These are phyloP conservation scores for Harpegnathos saltator DNA, from an alignment of 1,140 invertebrate species.

Conservation along the genomic window DNA sequence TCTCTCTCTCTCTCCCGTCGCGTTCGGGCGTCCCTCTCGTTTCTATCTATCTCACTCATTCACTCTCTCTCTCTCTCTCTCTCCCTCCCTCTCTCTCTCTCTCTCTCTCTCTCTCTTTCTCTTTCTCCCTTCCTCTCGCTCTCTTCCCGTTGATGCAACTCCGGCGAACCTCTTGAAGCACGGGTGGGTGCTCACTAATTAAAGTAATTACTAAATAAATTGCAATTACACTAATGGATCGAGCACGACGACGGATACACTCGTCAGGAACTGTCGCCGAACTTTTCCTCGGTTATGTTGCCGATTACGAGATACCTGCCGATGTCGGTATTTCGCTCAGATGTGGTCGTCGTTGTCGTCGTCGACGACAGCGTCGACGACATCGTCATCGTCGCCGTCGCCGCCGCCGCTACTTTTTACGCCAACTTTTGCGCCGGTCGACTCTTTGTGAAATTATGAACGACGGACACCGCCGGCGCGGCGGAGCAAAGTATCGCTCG, in stretches of 20 bases:
- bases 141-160: conserved; percentile 62
- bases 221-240: conserved; percentile 85
- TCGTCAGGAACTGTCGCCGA: conserved; percentile 75
- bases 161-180: conserved; percentile 70
- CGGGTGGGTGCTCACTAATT: conserved; percentile 82
- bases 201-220: conserved; percentile 86
- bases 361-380: background rate
- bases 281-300: conserved; percentile 75
- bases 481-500: background rate
- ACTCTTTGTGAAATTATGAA: conserved; percentile 13
- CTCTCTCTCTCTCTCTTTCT: background rate
- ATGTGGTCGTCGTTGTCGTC: conserved; percentile 41
- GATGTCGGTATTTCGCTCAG: conserved; percentile 50
- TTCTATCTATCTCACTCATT: conserved; percentile 19
- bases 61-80: background rate
- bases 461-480: background rate
- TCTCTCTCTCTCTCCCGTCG: conserved; percentile 15
- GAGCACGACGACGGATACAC: conserved; percentile 75
- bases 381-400: background rate
- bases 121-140: conserved; percentile 26
- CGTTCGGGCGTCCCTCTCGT: no score
- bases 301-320: conserved; percentile 67
- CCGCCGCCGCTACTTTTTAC: conserved; percentile 12
- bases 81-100: conserved; percentile 4
- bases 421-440: background rate